Percentiles rank a stretch among this genome's conserved stretches.
Conservation (phyloP, 2,888 invertebrate genomes). For the Hirtodrosophila trivittata region DNA sequence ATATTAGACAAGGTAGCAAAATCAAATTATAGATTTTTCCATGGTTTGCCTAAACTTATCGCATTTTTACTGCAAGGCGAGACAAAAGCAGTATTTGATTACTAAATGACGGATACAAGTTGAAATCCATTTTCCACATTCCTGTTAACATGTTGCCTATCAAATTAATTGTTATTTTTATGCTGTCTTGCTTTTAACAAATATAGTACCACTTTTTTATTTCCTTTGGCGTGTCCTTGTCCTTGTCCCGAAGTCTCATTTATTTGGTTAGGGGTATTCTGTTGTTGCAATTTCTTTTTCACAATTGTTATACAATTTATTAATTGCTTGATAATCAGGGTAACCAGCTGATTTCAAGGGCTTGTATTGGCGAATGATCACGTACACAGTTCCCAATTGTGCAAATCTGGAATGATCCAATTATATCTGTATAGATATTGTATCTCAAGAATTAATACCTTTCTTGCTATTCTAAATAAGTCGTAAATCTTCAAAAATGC, state of each 20-base stretch:
- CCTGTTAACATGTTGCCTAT: no score
- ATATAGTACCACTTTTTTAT: background rate
- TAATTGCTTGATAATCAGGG: background rate
- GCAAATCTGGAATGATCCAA: no score
- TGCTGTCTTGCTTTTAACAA: no score
- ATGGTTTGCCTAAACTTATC: slow-evolving; percentile 9
- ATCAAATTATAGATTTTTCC: slow-evolving; percentile 61
- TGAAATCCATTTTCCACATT: background rate
- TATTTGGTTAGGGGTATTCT: background rate
- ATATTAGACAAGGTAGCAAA: background rate
- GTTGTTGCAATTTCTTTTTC: slow-evolving; percentile 13
- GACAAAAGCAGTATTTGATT: no score
- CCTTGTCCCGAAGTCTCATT: slow-evolving; percentile 26
- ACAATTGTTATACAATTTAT: slow-evolving; percentile 43
- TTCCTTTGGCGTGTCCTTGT: slow-evolving; percentile 26
- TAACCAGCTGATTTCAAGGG: slow-evolving; percentile 25
- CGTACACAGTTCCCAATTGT: slow-evolving; percentile 56
- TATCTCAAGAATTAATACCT: no score
- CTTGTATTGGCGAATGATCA: slow-evolving; percentile 38
- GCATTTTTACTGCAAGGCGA: no score
- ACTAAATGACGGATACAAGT: background rate
- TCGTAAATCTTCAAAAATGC: no score
- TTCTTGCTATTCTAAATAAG: no score
- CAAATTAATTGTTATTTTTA: no score
- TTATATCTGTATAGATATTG: no score